Conservation (phyloP, 2,113 vertebrate genomes). For the Scolopax mira region DNA sequence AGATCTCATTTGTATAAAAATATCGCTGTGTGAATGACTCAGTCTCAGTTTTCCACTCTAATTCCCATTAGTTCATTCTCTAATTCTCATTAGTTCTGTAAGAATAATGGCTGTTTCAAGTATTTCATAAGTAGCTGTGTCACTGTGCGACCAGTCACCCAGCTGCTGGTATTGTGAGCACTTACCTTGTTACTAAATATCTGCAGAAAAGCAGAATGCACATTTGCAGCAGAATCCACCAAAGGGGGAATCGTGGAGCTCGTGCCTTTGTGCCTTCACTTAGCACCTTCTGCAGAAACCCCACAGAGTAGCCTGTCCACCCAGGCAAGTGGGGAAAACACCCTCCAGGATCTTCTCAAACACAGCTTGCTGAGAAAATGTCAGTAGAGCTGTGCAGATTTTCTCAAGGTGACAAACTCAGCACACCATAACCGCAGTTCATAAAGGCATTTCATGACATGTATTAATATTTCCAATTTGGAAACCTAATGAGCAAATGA, state of each 20-base stretch:
- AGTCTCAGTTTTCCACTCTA: background rate
- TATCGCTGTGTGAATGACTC: background rate
- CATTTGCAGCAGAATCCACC: background rate
- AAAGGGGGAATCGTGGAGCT: background rate
- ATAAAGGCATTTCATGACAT: background rate
- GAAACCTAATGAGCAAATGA: background rate
- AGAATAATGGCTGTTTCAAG: background rate
- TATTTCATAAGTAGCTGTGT: background rate
- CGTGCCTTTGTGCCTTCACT: fast-evolving
- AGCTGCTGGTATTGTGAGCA: background rate
- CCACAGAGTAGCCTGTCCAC: fast-evolving
- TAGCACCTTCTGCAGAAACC: background rate
- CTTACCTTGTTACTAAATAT: background rate
- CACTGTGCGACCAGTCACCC: background rate
- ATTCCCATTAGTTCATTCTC: background rate
- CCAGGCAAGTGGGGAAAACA: background rate
- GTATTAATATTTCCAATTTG: background rate
- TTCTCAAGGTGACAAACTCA: background rate
- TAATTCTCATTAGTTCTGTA: background rate
- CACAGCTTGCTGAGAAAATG: fast-evolving
- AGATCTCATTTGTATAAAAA: background rate
- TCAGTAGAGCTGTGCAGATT: fast-evolving
- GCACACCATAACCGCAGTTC: background rate
- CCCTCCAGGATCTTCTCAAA: background rate
- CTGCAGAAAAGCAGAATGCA: background rate